A percentile compares a stretch with the other conserved stretches of the same genome.
phyloP scores from a whole-genome alignment of 2,113 vertebrate species.

The Onychostruthus taczanowskii region DNA sequence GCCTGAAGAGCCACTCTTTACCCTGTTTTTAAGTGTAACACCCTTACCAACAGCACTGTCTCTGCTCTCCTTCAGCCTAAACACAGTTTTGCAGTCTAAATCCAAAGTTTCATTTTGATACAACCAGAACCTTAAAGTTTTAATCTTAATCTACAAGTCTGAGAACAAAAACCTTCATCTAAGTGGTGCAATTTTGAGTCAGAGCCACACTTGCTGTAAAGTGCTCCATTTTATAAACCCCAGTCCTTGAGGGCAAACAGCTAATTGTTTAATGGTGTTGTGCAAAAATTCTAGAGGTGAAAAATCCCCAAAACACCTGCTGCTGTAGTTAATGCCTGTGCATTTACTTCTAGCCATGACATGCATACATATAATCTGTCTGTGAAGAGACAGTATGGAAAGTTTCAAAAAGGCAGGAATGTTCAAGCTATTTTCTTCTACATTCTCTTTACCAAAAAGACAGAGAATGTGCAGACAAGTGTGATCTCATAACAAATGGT shows the following conservation, averaged over 20 bases:
- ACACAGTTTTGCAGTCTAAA: not conserved
- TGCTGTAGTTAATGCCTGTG: constrained; percentile 2
- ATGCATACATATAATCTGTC: constrained; percentile 13
- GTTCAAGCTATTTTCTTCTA: not conserved
- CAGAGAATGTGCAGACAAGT: not conserved
- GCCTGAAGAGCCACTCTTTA: not conserved
- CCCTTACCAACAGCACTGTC: not conserved
- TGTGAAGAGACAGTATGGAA: not conserved
- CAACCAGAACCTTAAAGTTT: not conserved
- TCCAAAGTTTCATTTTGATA: not conserved
- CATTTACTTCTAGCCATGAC: constrained; percentile 48
- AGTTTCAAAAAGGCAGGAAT: constrained; percentile 6
- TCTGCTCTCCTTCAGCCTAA: constrained; percentile 2
- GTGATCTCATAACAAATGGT: not conserved
- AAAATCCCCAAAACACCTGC: constrained; percentile 21
- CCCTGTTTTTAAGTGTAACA: not conserved
- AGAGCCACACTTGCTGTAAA: not conserved
- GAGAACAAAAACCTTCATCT: not conserved
- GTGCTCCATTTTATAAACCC: not conserved
- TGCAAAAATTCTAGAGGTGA: constrained; percentile 1
- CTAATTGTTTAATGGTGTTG: constrained; percentile 30
- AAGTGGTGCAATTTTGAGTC: not conserved
- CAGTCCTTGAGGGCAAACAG: constrained; percentile 30
- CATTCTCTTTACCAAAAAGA: not conserved
- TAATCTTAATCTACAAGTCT: not conserved